Conservation (phyloP, 2,113 vertebrate species). For the Spermophilus dauricus region DNA sequence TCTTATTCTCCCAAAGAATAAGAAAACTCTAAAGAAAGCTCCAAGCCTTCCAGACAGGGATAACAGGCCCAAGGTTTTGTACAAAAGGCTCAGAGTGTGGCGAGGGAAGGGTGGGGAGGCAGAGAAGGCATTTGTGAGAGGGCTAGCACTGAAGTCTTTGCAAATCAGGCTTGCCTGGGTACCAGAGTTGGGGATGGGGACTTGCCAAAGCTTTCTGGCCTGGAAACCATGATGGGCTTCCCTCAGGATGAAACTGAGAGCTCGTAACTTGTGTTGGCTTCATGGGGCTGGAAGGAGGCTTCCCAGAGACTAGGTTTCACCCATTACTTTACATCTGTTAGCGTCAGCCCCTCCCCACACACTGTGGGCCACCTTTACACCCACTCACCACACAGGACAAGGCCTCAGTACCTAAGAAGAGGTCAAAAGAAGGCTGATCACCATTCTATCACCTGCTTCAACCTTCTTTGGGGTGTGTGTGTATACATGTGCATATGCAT, state of each 20-base stretch:
- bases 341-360: neutral
- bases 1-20: constrained; percentile 75
- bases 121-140: constrained; percentile 26
- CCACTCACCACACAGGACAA: neutral
- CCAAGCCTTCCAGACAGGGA: constrained; percentile 57
- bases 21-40: constrained; percentile 76
- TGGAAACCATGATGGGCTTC: neutral
- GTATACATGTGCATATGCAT: no score
- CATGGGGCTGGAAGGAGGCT: neutral
- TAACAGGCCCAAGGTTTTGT: constrained; percentile 38
- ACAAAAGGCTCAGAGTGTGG: constrained; percentile 43
- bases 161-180: neutral
- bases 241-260: neutral
- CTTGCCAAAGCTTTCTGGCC: constrained; percentile 20
- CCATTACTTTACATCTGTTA: neutral
- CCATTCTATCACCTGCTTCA: neutral
- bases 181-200: neutral
- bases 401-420: neutral
- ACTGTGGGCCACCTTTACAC: neutral
- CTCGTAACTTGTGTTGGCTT: neutral
- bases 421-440: neutral
- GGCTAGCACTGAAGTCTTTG: neutral
- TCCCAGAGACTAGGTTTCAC: neutral
- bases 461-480: no score
- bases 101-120: neutral